Evolutionary conservation across 2,888 invertebrate species (phyloP).

Genomic region (Drosophila meridionalis): DNA sequence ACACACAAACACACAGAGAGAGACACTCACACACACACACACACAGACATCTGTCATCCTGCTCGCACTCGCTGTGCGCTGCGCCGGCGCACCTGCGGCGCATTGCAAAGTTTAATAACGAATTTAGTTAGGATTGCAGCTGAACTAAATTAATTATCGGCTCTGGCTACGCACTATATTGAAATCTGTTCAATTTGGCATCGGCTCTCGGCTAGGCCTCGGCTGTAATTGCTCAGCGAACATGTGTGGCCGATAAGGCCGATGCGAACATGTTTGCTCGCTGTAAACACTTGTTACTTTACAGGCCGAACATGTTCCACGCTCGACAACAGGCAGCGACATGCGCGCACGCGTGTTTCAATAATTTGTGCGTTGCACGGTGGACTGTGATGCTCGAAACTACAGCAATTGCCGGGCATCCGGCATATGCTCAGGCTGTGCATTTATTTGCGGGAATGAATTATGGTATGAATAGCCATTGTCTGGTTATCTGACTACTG

Average conservation of each 20-base stretch:
- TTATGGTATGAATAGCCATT: not conserved
- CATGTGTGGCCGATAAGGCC: constrained; percentile 13
- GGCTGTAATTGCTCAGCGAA: constrained; percentile 34
- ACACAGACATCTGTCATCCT: constrained; percentile 6
- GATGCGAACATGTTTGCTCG: constrained; percentile 13
- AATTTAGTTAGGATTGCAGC: constrained; percentile 15
- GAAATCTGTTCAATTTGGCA: constrained; percentile 37
- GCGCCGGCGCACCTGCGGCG: constrained; percentile 40
- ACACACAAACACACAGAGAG: constrained; percentile 2
- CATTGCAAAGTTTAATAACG: constrained; percentile 21
- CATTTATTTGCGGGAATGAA: not conserved
- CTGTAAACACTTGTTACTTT: constrained; percentile 62
- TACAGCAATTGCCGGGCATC: not conserved
- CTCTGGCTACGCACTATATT: constrained; percentile 33
- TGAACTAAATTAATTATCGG: constrained; percentile 31
- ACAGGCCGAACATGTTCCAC: constrained; percentile 60
- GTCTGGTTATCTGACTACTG: not conserved
- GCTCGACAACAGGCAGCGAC: constrained; percentile 35
- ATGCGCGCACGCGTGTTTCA: constrained; percentile 57
- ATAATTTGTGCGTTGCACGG: constrained; percentile 30
- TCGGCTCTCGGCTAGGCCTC: constrained; percentile 5
- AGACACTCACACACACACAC: not conserved
- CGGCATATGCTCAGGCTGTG: not conserved
- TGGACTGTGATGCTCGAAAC: constrained; percentile 15
- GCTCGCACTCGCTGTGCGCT: constrained; percentile 6